phyloP scores from a whole-genome alignment of 2,888 invertebrate genomes.

The Heliothis peltigera region DNA sequence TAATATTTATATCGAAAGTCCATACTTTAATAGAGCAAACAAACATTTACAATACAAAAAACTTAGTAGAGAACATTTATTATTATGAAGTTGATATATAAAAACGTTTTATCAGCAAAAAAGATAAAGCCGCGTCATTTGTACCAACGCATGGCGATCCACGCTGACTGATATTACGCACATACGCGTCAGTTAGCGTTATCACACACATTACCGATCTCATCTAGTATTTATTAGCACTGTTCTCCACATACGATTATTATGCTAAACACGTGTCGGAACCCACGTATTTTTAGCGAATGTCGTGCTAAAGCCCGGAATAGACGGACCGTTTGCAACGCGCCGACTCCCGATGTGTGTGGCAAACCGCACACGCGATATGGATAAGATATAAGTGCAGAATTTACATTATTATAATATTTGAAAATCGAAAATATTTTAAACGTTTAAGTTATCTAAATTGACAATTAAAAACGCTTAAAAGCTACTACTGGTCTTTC shows the following conservation, averaged over 20 bases:
- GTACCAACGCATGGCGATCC: slow-evolving; percentile 18
- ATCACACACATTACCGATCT: slow-evolving; percentile 43
- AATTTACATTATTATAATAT: slow-evolving; percentile 23
- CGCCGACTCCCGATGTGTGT: slow-evolving; percentile 38
- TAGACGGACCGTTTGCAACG: slow-evolving; percentile 43
- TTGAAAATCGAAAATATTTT: slow-evolving; percentile 14
- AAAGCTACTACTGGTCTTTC: slow-evolving; percentile 19
- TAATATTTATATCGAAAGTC: too few species aligned
- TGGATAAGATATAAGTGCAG: slow-evolving; percentile 4
- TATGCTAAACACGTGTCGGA: slow-evolving; percentile 60
- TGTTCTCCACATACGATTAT: slow-evolving; percentile 55
- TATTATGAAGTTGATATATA: neutral
- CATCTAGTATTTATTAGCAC: slow-evolving; percentile 42
- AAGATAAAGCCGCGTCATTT: slow-evolving; percentile 10
- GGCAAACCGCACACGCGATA: slow-evolving; percentile 38
- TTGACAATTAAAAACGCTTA: slow-evolving; percentile 21
- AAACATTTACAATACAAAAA: neutral
- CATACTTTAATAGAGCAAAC: too few species aligned
- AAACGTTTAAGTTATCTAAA: slow-evolving; percentile 30
- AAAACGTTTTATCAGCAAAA: neutral
- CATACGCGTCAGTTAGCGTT: slow-evolving; percentile 35
- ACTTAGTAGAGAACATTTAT: neutral
- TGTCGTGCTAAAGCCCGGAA: slow-evolving; percentile 57
- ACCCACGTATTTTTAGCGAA: slow-evolving; percentile 65
- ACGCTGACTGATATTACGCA: slow-evolving; percentile 36